A percentile compares a stretch with the other conserved stretches of the same genome.
These are phyloP conservation scores for Saimiri boliviensis DNA, from an alignment of 2,113 vertebrate species.

Conservation along the genomic window DNA sequence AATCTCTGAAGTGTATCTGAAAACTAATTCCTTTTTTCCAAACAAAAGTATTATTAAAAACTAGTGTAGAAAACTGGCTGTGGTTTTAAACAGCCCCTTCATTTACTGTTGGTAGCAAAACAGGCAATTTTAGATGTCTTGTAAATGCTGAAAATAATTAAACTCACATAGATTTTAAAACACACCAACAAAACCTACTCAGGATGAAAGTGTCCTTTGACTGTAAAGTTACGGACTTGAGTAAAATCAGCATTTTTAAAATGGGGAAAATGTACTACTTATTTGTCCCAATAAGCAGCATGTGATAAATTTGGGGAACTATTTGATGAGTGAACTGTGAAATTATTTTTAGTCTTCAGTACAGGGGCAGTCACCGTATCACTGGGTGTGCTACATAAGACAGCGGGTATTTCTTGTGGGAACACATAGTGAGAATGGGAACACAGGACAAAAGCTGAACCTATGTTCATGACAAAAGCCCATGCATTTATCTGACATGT, in stretches of 20 bases:
- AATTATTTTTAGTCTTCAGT: conserved; percentile 56
- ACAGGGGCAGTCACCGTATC: neutral
- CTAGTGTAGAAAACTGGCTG: conserved; percentile 64
- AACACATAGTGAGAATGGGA: conserved; percentile 61
- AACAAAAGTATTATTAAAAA: conserved; percentile 60
- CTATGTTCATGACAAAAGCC: conserved; percentile 49
- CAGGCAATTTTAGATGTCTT: conserved; percentile 30
- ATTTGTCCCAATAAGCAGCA: conserved; percentile 56
- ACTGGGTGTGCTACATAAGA: neutral
- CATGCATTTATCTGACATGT: conserved; percentile 64
- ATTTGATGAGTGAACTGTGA: conserved; percentile 32
- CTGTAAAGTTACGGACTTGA: neutral
- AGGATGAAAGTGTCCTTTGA: neutral
- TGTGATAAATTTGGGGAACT: conserved; percentile 24
- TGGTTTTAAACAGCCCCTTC: conserved; percentile 62
- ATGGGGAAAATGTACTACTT: neutral
- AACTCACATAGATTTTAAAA: conserved; percentile 39
- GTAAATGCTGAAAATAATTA: conserved; percentile 54
- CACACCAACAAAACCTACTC: conserved; percentile 2
- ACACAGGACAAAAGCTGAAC: conserved; percentile 52
- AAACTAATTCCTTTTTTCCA: conserved; percentile 63
- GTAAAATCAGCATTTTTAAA: conserved; percentile 27
- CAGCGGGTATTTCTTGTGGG: conserved; percentile 64
- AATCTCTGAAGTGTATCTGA: conserved; percentile 70
- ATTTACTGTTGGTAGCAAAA: conserved; percentile 65